Evolutionary conservation across 1,140 invertebrate species (phyloP).

Genomic region (Drosophila kikkawai): DNA sequence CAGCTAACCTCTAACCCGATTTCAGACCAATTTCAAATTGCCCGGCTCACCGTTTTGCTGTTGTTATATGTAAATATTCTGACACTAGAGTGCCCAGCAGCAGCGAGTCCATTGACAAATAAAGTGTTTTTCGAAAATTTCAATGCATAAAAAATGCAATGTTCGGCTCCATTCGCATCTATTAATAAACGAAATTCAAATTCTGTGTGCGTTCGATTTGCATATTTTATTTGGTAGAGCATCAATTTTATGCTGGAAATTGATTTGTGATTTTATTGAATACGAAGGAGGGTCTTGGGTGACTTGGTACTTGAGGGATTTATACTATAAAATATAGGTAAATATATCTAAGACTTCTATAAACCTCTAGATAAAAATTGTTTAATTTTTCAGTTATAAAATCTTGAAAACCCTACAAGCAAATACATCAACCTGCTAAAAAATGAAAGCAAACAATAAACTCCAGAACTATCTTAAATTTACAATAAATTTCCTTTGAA

Average conservation of each 20-base stretch:
- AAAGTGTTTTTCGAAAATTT: constrained; percentile 59
- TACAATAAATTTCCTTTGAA: no score
- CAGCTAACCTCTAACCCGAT: constrained; percentile 9
- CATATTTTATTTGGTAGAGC: constrained; percentile 65
- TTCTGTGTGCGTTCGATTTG: constrained; percentile 61
- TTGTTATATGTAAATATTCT: constrained; percentile 38
- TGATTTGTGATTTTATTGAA: constrained; percentile 23
- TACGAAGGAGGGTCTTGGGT: no score
- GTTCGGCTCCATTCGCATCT: constrained; percentile 52
- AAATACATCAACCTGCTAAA: neutral
- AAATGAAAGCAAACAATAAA: neutral
- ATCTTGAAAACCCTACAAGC: neutral
- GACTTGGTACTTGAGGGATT: neutral
- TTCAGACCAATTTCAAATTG: constrained; percentile 33
- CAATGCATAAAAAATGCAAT: constrained; percentile 58
- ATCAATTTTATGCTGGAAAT: constrained; percentile 13
- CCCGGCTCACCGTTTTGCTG: constrained; percentile 39
- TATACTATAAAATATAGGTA: no score
- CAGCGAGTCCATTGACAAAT: constrained; percentile 46
- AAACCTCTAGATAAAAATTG: no score
- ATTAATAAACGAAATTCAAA: constrained; percentile 75
- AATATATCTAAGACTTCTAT: no score
- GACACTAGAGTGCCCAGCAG: constrained; percentile 23
- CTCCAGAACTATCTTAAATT: neutral
- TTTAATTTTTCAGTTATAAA: no score